phyloP scores from a whole-genome alignment of 2,797 vertebrate genomes.

The Coilia nasus region DNA sequence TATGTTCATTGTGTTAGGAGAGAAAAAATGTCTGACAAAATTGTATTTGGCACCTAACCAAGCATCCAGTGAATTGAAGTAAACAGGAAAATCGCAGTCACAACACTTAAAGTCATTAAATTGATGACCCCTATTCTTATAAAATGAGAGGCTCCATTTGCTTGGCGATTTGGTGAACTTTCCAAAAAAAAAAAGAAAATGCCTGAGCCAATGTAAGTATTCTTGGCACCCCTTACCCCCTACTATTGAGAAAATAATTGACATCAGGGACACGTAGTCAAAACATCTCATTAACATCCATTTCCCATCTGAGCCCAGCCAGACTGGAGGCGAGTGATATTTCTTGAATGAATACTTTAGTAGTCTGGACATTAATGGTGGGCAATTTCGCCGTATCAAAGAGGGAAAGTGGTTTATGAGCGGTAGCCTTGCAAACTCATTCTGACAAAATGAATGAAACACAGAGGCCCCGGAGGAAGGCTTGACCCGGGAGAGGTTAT shows the following conservation, averaged over 20 bases:
- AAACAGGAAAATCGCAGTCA: slow-evolving; percentile 31
- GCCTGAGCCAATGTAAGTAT: background rate
- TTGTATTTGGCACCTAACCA: slow-evolving; percentile 24
- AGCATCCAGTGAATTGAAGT: slow-evolving; percentile 20
- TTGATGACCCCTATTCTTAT: slow-evolving; percentile 1
- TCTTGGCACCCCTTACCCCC: slow-evolving; percentile 14
- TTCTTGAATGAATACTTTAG: slow-evolving; percentile 42
- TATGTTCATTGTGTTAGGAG: background rate
- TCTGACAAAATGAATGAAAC: slow-evolving; percentile 56
- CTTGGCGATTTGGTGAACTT: background rate
- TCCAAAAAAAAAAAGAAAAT: background rate
- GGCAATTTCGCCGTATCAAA: slow-evolving; percentile 55
- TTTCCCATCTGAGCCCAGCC: slow-evolving; percentile 29
- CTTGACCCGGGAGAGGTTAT: slow-evolving; percentile 52
- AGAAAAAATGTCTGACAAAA: slow-evolving; percentile 6
- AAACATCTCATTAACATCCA: slow-evolving; percentile 44
- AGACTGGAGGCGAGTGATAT: slow-evolving; percentile 38
- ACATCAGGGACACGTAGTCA: slow-evolving; percentile 37
- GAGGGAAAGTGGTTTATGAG: slow-evolving; percentile 46
- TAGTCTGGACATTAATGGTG: slow-evolving; percentile 55
- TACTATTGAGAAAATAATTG: background rate
- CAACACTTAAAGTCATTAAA: slow-evolving; percentile 28
- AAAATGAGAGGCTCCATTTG: slow-evolving; percentile 8
- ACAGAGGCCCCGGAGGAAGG: slow-evolving; percentile 22
- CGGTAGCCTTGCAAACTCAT: slow-evolving; percentile 46